Conservation (phyloP, 2,888 invertebrate genomes). For the Ephialtes manifestator region DNA sequence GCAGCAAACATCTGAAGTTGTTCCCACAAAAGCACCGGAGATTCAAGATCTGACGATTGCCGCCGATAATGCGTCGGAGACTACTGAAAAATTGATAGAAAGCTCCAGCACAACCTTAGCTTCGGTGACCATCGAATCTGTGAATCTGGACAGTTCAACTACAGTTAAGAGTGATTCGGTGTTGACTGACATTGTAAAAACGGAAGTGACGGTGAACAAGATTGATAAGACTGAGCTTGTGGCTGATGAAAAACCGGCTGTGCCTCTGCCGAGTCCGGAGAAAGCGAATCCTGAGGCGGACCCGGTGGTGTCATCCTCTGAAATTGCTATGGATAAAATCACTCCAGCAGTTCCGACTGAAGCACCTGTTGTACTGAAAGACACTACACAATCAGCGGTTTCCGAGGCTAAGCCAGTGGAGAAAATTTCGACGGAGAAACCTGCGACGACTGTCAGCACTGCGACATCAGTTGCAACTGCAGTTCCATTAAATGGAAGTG, state of each 20-base stretch:
- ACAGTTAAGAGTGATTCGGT: constrained; percentile 19
- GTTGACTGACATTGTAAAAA: constrained; percentile 63
- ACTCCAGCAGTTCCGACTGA: constrained; percentile 11
- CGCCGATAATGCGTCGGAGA: background rate
- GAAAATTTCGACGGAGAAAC: constrained; percentile 20
- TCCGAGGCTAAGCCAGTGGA: constrained; percentile 2
- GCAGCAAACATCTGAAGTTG: background rate
- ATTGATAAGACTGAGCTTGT: constrained; percentile 32
- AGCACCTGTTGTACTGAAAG: constrained; percentile 19
- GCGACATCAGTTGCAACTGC: background rate
- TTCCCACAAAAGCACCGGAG: constrained; percentile 20
- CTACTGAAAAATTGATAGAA: constrained; percentile 31
- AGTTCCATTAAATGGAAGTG: background rate
- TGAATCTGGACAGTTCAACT: constrained; percentile 26
- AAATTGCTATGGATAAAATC: constrained; percentile 33
- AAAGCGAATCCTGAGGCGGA: constrained; percentile 23
- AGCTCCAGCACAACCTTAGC: constrained; percentile 16
- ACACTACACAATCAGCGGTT: background rate
- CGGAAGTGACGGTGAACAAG: constrained; percentile 60
- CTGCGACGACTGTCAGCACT: background rate
- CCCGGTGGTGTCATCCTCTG: constrained; percentile 31
- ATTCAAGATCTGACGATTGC: constrained; percentile 17
- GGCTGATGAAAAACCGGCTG: constrained; percentile 28
- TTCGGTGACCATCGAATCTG: constrained; percentile 30
- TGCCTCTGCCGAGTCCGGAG: constrained; percentile 8